phyloP scores from a whole-genome alignment of 64 coral and sea anemone genomes.

The Dendronephthya gigantea region DNA sequence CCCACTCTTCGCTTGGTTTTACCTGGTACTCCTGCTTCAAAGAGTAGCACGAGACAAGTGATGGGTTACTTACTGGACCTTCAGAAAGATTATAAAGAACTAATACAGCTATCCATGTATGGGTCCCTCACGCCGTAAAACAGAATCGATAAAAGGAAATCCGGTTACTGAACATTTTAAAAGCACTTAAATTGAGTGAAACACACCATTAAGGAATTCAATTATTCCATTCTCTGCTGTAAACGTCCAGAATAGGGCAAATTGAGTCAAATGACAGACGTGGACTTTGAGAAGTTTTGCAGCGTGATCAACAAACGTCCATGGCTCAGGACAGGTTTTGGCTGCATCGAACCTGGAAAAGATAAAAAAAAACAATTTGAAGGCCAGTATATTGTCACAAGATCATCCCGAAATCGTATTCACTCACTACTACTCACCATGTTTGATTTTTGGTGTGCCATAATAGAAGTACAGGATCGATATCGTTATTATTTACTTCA shows the following conservation, averaged over 20 bases:
- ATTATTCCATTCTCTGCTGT: conserved; percentile 40
- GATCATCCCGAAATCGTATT: too few relatives aligned
- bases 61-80: too few relatives aligned
- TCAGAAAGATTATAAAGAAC: too few relatives aligned
- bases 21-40: too few relatives aligned
- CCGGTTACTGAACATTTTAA: too few relatives aligned
- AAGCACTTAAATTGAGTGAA: not conserved
- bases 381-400: not conserved
- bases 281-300: conserved; percentile 62
- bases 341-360: conserved; percentile 60
- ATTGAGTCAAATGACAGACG: conserved; percentile 65
- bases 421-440: conserved; percentile 38
- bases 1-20: too few relatives aligned
- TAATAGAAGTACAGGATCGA: conserved; percentile 65
- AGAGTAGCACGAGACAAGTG: too few relatives aligned
- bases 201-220: conserved; percentile 26
- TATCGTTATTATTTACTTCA: conserved; percentile 44
- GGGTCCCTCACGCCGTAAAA: too few relatives aligned
- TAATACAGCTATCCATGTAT: too few relatives aligned
- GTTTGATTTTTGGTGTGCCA: conserved; percentile 63
- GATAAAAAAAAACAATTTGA: not conserved
- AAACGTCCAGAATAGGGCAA: conserved; percentile 67
- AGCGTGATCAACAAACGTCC: conserved; percentile 64
- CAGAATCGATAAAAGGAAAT: too few relatives aligned
- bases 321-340: conserved; percentile 71